phyloP scores from a whole-genome alignment of 2,797 vertebrate species.

The Microctenopoma stevenorrisi region DNA sequence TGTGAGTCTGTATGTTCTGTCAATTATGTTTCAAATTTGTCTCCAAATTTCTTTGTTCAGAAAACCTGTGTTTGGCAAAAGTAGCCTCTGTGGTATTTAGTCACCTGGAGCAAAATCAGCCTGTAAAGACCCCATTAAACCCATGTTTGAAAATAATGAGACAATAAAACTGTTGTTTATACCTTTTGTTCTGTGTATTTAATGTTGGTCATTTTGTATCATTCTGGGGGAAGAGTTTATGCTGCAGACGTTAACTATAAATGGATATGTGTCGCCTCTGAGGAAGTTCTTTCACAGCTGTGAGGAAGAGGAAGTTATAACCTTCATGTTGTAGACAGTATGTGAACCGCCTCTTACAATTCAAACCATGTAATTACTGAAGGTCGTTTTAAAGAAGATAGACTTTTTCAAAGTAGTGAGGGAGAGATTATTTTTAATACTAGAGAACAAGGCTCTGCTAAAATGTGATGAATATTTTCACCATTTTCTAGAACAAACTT shows the following conservation, averaged over 20 bases:
- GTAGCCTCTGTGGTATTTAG: conserved; percentile 29
- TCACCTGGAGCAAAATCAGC: conserved; percentile 28
- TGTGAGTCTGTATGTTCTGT: conserved; percentile 45
- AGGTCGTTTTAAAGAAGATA: background rate
- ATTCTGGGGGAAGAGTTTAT: background rate
- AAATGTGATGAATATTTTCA: too few species aligned
- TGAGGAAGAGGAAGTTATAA: conserved; percentile 48
- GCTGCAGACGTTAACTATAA: conserved; percentile 21
- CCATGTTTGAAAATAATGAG: conserved; percentile 55
- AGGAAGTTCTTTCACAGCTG: conserved; percentile 46
- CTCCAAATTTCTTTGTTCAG: conserved; percentile 46
- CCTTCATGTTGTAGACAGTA: background rate
- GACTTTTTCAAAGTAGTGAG: background rate
- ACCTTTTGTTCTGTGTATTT: conserved; percentile 26
- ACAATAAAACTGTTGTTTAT: conserved; percentile 77
- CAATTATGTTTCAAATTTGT: conserved; percentile 52
- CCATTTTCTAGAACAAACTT: too few species aligned
- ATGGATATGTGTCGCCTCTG: conserved; percentile 11
- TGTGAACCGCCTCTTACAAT: background rate
- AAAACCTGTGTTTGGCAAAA: conserved; percentile 37
- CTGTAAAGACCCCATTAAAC: conserved; percentile 40
- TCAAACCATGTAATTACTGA: background rate
- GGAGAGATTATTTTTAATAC: too few species aligned
- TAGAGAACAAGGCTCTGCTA: too few species aligned
- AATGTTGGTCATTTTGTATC: background rate